A percentile compares a stretch with the other conserved stretches of the same genome.
Evolutionary conservation across 1,140 invertebrate species (phyloP).

Genomic region (Oscheius sp.): DNA sequence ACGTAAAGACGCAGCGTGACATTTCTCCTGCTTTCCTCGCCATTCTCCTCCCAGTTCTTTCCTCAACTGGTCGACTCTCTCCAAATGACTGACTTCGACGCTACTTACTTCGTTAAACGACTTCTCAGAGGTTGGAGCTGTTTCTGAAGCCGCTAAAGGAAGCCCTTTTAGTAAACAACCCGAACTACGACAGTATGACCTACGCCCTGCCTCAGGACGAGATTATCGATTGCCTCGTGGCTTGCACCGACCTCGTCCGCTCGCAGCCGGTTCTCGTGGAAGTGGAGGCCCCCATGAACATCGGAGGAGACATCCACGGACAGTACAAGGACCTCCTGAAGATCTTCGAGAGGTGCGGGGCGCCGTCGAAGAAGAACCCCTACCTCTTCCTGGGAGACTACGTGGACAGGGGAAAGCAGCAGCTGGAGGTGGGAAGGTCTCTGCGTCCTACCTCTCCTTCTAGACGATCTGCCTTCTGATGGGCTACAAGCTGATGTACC

Average conservation of each 20-base stretch:
- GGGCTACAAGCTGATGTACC: slow-evolving; percentile 67
- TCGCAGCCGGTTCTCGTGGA: slow-evolving; percentile 19
- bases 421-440: slow-evolving; percentile 61
- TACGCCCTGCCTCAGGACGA: slow-evolving; percentile 12
- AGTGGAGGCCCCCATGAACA: slow-evolving; percentile 9
- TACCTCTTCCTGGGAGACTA: slow-evolving; percentile 44
- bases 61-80: no score
- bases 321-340: slow-evolving; percentile 43
- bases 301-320: slow-evolving; percentile 44
- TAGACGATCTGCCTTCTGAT: slow-evolving; percentile 67
- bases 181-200: slow-evolving; percentile 8
- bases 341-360: slow-evolving; percentile 61
- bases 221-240: background rate
- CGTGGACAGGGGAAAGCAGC: slow-evolving; percentile 38
- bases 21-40: no score
- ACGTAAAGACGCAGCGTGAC: no score
- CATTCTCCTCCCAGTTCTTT: no score
- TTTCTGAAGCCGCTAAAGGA: no score
- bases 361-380: slow-evolving; percentile 26
- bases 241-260: background rate
- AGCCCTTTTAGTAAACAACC: slow-evolving; percentile 20
- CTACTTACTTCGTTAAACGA: no score
- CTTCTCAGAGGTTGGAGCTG: no score
- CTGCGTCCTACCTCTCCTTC: no score
- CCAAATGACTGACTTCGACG: no score